Base-by-base conservation (phyloP, 2,888 invertebrate species). In the Drosophila diplacantha region DNA sequence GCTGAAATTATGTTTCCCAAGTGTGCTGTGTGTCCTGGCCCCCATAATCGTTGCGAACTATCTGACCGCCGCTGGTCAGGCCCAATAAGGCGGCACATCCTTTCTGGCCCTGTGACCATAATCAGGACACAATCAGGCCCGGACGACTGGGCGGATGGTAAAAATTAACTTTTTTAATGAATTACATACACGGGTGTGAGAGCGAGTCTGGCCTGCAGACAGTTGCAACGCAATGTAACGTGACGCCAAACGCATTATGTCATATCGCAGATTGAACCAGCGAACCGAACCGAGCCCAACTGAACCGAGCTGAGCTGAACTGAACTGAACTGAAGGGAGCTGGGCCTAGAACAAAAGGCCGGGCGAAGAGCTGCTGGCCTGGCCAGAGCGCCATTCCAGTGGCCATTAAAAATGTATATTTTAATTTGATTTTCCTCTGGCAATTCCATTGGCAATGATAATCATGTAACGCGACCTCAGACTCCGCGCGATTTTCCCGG, bases 161-260 rank as follows among this genome's bases (percentile, higher is more conserved):
- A 68, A 82, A 79, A 77, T 79, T 80, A 79, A 79, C 78, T 76
- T 79, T 78, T 82, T 79, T 82, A 83, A 80, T 83, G 79, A 80
- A 80, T 80, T 78, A 72, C 83, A 61, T 64, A 65, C 26, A 7
- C 39, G 11, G 44, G 18, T 4, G 24, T 16, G 29, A 29, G 29
- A 11, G 11, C 11, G 37, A 56, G 44, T 54, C 35, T 26, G 37
- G 43, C 29, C 38, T 14, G 20, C 34, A 50, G 41, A 44, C 43
- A 49, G 59, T 59, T 63, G 72, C 71, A 74, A 70, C 67, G 79
- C 71, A 73, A 73, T 65, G 73, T 79, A 69, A 78, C 67, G 76
- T 78, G 64, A 71, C 74, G 68, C 75, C 74, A 78, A 79, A 83
- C 81, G 83, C 83, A 79, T 79, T 79, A 79, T 81, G 78, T 83